These are phyloP conservation scores for Drosophila paracracens DNA, from an alignment of 2,888 invertebrate species.

Conservation along the genomic window DNA sequence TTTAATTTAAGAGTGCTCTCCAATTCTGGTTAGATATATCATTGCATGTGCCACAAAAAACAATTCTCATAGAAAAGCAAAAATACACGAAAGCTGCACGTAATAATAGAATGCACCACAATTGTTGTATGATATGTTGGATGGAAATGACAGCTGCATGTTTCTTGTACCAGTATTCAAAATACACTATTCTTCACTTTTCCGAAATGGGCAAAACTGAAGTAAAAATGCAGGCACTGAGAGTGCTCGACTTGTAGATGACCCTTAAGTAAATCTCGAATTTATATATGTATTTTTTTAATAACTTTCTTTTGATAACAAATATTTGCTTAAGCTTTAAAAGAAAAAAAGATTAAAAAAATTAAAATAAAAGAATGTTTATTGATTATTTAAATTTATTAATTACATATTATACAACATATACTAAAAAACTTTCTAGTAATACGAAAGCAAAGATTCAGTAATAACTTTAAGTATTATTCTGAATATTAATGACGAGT, in stretches of 20 bases:
- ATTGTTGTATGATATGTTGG: not conserved
- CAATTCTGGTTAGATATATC: not conserved
- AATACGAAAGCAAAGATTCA: too few species aligned
- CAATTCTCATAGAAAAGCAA: not conserved
- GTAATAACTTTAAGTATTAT: too few species aligned
- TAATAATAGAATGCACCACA: conserved; percentile 14
- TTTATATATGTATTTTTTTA: too few species aligned
- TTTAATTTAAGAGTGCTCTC: not conserved
- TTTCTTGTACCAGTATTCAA: not conserved
- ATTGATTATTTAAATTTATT: too few species aligned
- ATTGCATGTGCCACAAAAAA: not conserved
- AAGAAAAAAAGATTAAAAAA: too few species aligned
- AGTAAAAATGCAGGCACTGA: not conserved
- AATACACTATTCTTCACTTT: conserved; percentile 7
- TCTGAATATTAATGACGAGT: too few species aligned
- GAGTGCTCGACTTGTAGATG: not conserved
- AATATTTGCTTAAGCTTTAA: too few species aligned
- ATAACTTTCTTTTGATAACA: not conserved
- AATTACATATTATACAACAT: too few species aligned
- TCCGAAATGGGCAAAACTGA: not conserved
- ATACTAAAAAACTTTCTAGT: too few species aligned
- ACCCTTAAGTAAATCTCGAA: not conserved
- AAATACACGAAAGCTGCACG: not conserved
- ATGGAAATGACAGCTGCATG: conserved; percentile 29
- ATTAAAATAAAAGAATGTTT: too few species aligned